These are phyloP conservation scores for Tyrannus savana DNA, from an alignment of 2,113 vertebrate genomes.

Conservation along the genomic window DNA sequence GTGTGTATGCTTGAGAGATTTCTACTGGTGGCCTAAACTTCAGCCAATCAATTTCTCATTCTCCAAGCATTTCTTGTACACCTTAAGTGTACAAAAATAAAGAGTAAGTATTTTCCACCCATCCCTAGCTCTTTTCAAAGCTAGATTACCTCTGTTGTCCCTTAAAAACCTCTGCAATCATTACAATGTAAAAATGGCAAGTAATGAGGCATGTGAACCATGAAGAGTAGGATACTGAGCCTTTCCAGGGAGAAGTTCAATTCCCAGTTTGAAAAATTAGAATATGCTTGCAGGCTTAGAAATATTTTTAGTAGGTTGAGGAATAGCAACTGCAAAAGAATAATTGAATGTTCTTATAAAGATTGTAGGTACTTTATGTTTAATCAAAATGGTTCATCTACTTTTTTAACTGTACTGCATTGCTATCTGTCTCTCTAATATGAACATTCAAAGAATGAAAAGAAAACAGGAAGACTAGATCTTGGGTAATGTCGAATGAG, in stretches of 20 bases:
- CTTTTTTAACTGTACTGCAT: neutral
- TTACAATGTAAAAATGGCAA: neutral
- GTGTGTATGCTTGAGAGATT: neutral
- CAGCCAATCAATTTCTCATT: neutral
- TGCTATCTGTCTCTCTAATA: neutral
- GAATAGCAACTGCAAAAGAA: neutral
- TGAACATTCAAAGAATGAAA: neutral
- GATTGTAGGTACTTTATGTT: neutral
- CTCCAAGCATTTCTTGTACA: neutral
- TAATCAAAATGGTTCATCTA: neutral
- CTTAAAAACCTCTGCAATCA: slow-evolving; percentile 11
- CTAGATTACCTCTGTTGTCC: neutral
- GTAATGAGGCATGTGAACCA: neutral
- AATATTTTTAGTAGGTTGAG: neutral
- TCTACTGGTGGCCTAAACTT: neutral
- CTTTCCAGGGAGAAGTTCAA: neutral
- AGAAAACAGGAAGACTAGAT: neutral
- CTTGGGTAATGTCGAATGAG: neutral
- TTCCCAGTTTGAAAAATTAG: slow-evolving; percentile 3
- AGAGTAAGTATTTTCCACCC: neutral
- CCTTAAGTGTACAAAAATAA: neutral
- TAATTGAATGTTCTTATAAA: neutral
- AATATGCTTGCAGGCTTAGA: neutral
- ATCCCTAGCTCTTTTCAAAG: neutral
- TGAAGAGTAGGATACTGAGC: neutral